Percentiles rank a stretch among this genome's conserved stretches.
Evolutionary conservation across 2,888 invertebrate species (phyloP).

Genomic region (Drosophila percnosoma): DNA sequence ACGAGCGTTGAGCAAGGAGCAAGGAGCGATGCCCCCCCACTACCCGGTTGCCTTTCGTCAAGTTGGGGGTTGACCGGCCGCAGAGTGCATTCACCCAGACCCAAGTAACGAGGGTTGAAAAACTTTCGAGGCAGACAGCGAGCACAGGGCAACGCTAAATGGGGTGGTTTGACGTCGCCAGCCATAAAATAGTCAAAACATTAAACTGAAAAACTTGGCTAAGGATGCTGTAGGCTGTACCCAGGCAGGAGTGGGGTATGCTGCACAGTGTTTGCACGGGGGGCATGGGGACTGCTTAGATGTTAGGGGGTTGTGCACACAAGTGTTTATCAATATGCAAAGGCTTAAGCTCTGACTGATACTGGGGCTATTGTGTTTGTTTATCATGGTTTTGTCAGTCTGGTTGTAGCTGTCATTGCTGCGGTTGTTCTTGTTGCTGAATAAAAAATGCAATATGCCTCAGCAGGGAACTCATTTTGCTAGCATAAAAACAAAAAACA

Average conservation of each 20-base stretch:
- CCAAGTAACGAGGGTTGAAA: slow-evolving; percentile 66
- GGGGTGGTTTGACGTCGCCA: slow-evolving; percentile 63
- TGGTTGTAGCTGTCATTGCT: not conserved
- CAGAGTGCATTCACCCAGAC: slow-evolving; percentile 73
- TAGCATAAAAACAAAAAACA: slow-evolving; percentile 9
- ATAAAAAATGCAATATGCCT: slow-evolving; percentile 54
- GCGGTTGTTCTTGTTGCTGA: slow-evolving; percentile 1
- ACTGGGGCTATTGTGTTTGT: slow-evolving; percentile 3
- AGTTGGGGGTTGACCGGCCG: slow-evolving; percentile 55
- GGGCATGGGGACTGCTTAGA: not conserved
- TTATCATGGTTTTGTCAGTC: slow-evolving; percentile 25
- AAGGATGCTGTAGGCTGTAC: slow-evolving; percentile 57
- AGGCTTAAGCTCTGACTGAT: slow-evolving; percentile 17
- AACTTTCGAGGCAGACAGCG: slow-evolving; percentile 42
- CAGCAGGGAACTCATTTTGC: slow-evolving; percentile 15
- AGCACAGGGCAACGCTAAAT: slow-evolving; percentile 30
- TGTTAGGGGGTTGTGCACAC: slow-evolving; percentile 52
- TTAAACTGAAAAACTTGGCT: slow-evolving; percentile 49
- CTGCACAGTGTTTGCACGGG: not conserved
- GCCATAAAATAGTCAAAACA: slow-evolving; percentile 63
- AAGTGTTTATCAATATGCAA: slow-evolving; percentile 71
- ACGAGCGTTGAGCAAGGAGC: slow-evolving; percentile 9
- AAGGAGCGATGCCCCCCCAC: slow-evolving; percentile 5
- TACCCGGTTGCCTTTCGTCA: slow-evolving; percentile 2
- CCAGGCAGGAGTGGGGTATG: slow-evolving; percentile 13